Conservation (phyloP, 2,888 invertebrate genomes). For the Cosmia trapezina region DNA sequence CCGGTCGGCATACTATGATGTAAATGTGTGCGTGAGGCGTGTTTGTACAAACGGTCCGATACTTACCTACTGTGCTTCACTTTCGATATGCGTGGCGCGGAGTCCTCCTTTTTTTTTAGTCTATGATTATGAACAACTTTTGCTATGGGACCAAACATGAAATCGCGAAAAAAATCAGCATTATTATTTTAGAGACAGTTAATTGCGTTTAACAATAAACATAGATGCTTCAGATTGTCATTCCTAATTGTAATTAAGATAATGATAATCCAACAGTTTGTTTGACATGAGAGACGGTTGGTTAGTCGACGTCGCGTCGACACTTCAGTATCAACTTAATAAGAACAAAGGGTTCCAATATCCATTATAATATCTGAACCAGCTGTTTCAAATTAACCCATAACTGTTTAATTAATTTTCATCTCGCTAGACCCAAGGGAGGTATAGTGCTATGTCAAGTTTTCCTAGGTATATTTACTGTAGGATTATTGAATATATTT, state of each 20-base stretch:
- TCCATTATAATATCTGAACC: conserved; percentile 75
- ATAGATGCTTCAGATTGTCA: conserved; percentile 9
- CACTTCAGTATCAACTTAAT: conserved; percentile 67
- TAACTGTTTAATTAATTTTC: conserved; percentile 81
- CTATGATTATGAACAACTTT: too few relatives aligned
- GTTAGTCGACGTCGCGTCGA: conserved; percentile 52
- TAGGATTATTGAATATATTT: conserved; percentile 36
- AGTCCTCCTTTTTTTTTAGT: too few relatives aligned
- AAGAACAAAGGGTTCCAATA: conserved; percentile 75
- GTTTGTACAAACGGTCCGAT: too few relatives aligned
- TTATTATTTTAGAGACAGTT: too few relatives aligned
- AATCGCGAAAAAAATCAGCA: too few relatives aligned
- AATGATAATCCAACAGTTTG: conserved; percentile 46
- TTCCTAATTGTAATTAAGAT: conserved; percentile 42
- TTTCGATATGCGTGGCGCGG: too few relatives aligned
- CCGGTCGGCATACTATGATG: too few relatives aligned
- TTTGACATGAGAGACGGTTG: conserved; percentile 46
- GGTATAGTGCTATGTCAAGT: conserved; percentile 49
- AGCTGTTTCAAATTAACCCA: conserved; percentile 78
- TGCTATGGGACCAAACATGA: too few relatives aligned
- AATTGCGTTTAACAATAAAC: conserved; percentile 9
- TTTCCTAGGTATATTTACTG: conserved; percentile 29
- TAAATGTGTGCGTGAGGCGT: too few relatives aligned
- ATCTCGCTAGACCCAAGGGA: conserved; percentile 62
- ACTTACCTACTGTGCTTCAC: too few relatives aligned